Evolutionary conservation across 1,140 invertebrate genomes (phyloP), one percentile per base, ranked within the genome.

Genomic region (Zaprionus taronus): DNA sequence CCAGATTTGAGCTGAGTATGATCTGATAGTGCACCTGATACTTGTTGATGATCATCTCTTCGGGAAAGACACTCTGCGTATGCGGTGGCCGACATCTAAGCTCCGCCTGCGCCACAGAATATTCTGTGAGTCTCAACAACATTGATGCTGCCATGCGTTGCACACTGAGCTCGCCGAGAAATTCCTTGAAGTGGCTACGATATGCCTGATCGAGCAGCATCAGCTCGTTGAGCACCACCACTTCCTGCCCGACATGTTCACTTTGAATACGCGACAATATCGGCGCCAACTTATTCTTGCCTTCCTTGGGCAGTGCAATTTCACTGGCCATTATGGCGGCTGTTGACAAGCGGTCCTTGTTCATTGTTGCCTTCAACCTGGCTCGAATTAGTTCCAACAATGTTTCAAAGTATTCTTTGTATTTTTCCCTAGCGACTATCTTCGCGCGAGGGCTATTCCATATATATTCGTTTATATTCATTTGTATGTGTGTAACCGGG

Each of bases 21-120:
- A 75, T 69, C 31, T 81, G 75, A 55, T 65, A 86, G 44, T 91
- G 85, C 24, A 81, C 36, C 1, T 83, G 67, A 61, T 81, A 92
- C 11, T 83, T 87, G 17, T 44, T 72, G 0, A 89, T 36, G 0
- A 91, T 62, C 1, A 66, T 6, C 0, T 91, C 89, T 15, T 89
- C 82, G 0, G 70, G 47, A 9, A 79, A 76, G 1, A 60, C 67
- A 11, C 44, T 62, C 20, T 74, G 79, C 9, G 75, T 63, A 15
- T 83, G 53, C 0, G 86, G 77, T 7, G 58, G 64, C 5, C 65
- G 55, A 38, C 91, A 92, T 11, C 47, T 51, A 0, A 38, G 12
- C 1, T 81, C 80, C 17, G 62, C 22, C 5, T 78, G 58, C 41
- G 53, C 34, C 20, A 12, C 14, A 17, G 67, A 75, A 7, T 78